These are phyloP conservation scores for Lomographa bimaculata DNA, from an alignment of 2,888 invertebrate species.

Conservation along the genomic window DNA sequence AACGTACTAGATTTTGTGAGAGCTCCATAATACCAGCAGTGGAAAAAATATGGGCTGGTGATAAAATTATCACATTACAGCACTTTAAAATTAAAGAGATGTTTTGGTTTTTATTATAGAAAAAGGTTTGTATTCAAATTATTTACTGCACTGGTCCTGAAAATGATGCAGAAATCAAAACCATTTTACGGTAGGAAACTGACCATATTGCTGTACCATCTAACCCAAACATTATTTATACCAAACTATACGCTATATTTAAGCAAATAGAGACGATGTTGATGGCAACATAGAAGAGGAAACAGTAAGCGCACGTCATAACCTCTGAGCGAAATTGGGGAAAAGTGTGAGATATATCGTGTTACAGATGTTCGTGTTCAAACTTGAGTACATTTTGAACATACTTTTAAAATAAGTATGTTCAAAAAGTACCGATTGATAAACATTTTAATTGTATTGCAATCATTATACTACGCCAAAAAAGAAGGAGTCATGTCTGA, in stretches of 20 bases:
- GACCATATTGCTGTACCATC: constrained; percentile 32
- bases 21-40: no score
- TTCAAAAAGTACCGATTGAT: no score
- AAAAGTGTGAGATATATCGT: constrained; percentile 59
- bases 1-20: no score
- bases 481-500: no score
- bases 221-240: neutral
- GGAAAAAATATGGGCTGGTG: no score
- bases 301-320: constrained; percentile 49
- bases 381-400: constrained; percentile 21
- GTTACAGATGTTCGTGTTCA: constrained; percentile 41
- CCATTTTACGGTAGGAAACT: constrained; percentile 38
- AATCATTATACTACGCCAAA: no score
- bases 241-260: constrained; percentile 1
- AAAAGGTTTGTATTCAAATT: no score
- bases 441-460: no score
- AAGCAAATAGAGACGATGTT: constrained; percentile 9
- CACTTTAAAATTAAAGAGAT: no score
- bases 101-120: no score
- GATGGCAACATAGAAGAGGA: constrained; percentile 20
- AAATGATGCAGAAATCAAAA: neutral
- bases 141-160: neutral
- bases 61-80: no score
- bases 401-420: no score
- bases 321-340: constrained; percentile 55